Evolutionary conservation across 2,797 vertebrate species (phyloP).

Genomic region (Dryobates pubescens): DNA sequence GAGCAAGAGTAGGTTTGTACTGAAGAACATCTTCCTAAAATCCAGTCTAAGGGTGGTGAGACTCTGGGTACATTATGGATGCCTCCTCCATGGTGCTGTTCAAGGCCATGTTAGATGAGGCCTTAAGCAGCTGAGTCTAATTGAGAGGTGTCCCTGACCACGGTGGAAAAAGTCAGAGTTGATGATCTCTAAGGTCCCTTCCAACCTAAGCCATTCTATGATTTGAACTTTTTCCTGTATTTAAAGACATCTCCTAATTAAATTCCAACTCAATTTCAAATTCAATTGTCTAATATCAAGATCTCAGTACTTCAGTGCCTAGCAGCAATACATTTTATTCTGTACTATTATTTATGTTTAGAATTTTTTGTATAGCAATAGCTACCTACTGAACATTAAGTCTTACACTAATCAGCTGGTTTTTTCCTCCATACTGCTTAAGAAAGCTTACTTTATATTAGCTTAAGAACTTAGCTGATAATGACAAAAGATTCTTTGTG

Average conservation of each 20-base stretch:
- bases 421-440: background rate
- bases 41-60: too few species aligned
- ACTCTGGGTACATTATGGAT: too few species aligned
- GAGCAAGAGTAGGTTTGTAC: too few species aligned
- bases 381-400: background rate
- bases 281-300: background rate
- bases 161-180: too few species aligned
- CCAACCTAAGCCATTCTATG: too few species aligned
- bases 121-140: too few species aligned
- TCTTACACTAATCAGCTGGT: too few species aligned
- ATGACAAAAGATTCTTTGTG: background rate
- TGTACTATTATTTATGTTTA: background rate
- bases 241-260: background rate
- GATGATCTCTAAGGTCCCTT: too few species aligned
- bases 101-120: too few species aligned
- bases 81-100: too few species aligned
- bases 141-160: too few species aligned
- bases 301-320: background rate
- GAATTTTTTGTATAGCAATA: background rate
- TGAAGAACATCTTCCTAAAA: too few species aligned
- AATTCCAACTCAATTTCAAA: background rate
- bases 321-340: background rate
- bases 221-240: background rate
- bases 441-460: background rate
- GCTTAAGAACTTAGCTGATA: background rate